phyloP scores from a whole-genome alignment of 2,888 invertebrate genomes.

The Drosophila emarginata region DNA sequence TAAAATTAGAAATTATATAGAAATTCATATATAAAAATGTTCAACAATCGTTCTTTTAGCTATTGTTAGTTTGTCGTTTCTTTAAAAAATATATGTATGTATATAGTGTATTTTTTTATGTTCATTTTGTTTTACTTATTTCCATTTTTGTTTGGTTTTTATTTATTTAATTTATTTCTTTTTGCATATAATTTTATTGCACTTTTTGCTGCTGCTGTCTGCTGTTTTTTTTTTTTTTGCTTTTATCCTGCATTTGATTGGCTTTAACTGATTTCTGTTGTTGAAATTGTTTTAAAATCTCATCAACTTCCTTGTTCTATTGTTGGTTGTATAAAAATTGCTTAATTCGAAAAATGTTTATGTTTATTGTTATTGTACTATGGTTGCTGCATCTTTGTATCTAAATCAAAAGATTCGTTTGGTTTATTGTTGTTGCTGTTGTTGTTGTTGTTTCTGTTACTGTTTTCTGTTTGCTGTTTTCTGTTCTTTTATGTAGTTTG shows the following conservation, averaged over 20 bases:
- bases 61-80: constrained; percentile 60
- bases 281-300: constrained; percentile 11
- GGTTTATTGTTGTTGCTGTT: constrained; percentile 38
- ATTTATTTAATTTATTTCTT: constrained; percentile 8
- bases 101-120: constrained; percentile 27
- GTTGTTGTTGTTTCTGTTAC: not conserved
- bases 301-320: constrained; percentile 31
- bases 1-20: constrained; percentile 65
- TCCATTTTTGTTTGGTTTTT: constrained; percentile 7
- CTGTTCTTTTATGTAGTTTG: constrained; percentile 2
- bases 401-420: constrained; percentile 44
- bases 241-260: constrained; percentile 12
- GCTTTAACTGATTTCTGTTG: constrained; percentile 12
- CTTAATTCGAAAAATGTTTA: constrained; percentile 65
- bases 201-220: not conserved
- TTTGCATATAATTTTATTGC: constrained; percentile 1
- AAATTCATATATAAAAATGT: constrained; percentile 73
- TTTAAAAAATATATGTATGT: constrained; percentile 65
- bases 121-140: not conserved
- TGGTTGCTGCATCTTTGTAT: constrained; percentile 68
- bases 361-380: constrained; percentile 71
- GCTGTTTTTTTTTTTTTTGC: no score
- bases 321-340: constrained; percentile 68
- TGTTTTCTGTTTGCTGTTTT: not conserved
- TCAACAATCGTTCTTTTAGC: constrained; percentile 66